Evolutionary conservation across 92 coral and sea anemone genomes (phyloP).

Genomic region (Epizoanthus ramosus): DNA sequence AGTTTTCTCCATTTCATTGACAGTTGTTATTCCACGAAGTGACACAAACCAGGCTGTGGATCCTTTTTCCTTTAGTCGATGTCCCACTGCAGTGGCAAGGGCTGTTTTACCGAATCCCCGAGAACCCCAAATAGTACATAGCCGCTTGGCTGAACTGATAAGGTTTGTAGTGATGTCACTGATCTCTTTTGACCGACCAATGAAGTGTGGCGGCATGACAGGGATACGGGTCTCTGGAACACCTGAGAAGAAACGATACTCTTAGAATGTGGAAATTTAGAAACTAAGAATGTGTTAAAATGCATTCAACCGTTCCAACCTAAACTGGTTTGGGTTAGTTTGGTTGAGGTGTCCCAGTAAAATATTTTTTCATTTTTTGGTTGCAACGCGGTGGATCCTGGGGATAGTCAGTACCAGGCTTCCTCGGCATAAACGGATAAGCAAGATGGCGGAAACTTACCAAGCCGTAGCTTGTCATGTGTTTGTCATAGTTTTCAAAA

Average conservation of each 20-base stretch:
- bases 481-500: no score
- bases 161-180: neutral
- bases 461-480: no score
- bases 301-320: no score
- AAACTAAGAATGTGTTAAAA: no score
- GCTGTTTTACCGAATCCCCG: no score
- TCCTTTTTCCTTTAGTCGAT: neutral
- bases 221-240: neutral
- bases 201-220: conserved; percentile 12
- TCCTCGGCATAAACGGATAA: no score
- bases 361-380: no score
- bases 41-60: conserved; percentile 9
- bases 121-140: conserved; percentile 19
- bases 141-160: neutral
- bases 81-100: conserved; percentile 5
- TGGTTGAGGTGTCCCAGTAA: no score
- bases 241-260: neutral
- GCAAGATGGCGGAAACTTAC: no score
- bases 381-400: no score
- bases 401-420: no score
- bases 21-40: neutral
- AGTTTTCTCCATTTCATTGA: neutral
- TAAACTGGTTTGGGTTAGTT: no score
- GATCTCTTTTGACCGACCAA: neutral
- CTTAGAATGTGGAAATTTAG: neutral